A percentile compares a stretch with the other conserved stretches of the same genome.
These are phyloP conservation scores for Crocidura indochinensis DNA, from an alignment of 2,797 vertebrate genomes.

Conservation along the genomic window DNA sequence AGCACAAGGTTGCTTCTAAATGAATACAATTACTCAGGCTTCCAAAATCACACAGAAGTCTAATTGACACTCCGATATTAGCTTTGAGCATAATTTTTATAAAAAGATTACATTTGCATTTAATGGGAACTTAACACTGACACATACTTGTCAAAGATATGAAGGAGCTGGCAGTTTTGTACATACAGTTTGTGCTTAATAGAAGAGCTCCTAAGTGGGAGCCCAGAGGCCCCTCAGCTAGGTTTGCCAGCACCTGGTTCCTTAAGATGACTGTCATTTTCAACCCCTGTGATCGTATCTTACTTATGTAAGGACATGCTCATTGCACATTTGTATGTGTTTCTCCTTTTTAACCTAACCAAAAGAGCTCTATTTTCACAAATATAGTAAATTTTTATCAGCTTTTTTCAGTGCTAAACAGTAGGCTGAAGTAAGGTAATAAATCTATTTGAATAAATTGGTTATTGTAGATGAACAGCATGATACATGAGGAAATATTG, in stretches of 20 bases:
- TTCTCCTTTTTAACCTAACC: slow-evolving; percentile 55
- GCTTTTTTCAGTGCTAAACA: slow-evolving; percentile 70
- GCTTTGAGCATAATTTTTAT: slow-evolving; percentile 80
- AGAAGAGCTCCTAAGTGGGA: slow-evolving; percentile 33
- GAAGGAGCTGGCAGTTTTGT: slow-evolving; percentile 67
- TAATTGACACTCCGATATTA: slow-evolving; percentile 80
- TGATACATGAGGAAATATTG: slow-evolving; percentile 81
- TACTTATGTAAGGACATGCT: slow-evolving; percentile 34
- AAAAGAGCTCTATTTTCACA: slow-evolving; percentile 66
- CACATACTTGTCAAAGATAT: slow-evolving; percentile 80
- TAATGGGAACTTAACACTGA: slow-evolving; percentile 82
- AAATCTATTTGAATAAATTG: slow-evolving; percentile 82
- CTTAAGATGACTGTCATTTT: slow-evolving; percentile 17
- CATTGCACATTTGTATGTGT: slow-evolving; percentile 30
- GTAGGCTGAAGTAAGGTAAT: slow-evolving; percentile 70
- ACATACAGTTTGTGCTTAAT: slow-evolving; percentile 54
- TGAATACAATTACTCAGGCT: slow-evolving; percentile 75
- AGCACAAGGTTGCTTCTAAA: slow-evolving; percentile 71
- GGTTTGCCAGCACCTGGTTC: not conserved
- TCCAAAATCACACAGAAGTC: slow-evolving; percentile 75
- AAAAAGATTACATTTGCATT: slow-evolving; percentile 84
- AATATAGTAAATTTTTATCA: slow-evolving; percentile 73
- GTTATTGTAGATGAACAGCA: slow-evolving; percentile 74
- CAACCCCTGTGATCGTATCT: slow-evolving; percentile 32
- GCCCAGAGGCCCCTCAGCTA: slow-evolving; percentile 5